These are phyloP conservation scores for Siphamia tubifer DNA, from an alignment of 2,113 vertebrate species.

Conservation along the genomic window DNA sequence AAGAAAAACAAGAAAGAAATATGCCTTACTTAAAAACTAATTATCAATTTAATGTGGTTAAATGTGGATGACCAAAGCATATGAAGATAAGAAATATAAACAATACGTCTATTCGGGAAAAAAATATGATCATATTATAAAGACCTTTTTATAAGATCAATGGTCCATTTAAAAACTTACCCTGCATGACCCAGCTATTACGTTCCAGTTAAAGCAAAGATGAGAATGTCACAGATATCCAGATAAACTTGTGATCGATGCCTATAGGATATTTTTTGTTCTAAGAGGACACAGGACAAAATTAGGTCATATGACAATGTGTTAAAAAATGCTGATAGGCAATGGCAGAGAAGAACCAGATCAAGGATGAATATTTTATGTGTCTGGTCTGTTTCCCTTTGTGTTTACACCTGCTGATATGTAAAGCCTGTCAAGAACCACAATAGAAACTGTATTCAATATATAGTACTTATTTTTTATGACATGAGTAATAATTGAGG, in stretches of 20 bases:
- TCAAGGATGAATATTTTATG: too few species aligned
- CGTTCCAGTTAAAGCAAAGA: neutral
- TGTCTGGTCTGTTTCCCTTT: too few species aligned
- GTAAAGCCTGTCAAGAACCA: too few species aligned
- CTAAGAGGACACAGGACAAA: neutral
- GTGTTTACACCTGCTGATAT: too few species aligned
- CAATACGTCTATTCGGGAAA: neutral
- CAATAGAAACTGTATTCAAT: too few species aligned
- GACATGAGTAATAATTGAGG: too few species aligned
- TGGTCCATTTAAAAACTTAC: neutral
- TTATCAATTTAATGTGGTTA: neutral
- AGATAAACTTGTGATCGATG: conserved; percentile 45
- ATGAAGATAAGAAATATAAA: neutral
- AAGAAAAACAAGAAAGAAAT: neutral
- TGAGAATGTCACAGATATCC: conserved; percentile 2
- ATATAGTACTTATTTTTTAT: too few species aligned
- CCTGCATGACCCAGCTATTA: neutral
- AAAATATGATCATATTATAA: too few species aligned
- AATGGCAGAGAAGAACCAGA: neutral
- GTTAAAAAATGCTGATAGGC: neutral
- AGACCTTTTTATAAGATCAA: neutral
- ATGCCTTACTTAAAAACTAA: too few species aligned
- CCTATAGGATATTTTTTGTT: conserved; percentile 40
- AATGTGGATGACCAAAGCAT: neutral
- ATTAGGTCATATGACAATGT: neutral